Base-by-base conservation (phyloP, 35 echinoderm and acorn worm species). In the Lytechinus variegatus region DNA sequence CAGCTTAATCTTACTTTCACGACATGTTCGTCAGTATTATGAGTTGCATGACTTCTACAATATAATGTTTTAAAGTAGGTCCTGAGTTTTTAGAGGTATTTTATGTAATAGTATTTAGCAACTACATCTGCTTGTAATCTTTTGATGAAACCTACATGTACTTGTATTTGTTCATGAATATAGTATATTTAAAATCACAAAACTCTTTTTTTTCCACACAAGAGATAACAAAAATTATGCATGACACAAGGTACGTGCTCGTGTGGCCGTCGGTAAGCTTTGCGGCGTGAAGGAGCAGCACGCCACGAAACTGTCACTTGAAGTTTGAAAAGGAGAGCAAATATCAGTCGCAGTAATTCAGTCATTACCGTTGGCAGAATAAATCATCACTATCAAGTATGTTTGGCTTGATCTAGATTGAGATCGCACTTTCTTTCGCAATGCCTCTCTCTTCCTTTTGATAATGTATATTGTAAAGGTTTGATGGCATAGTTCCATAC, bases 301-400 rank as follows among this genome's bases (percentile, higher is more conserved):
- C 88, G 88, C 52, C 88, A 44, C 88, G 88, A 90, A 90, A 54
- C 88, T 90, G 88, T 90, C 88, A 90, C 88, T 90, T 90, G 29
- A 44, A 90, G 33, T 90, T 90, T 90, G 88, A 90, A 90, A 52
- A 10, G 27, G 52, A 52, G 52, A 10, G 88, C 52, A 90, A 90
- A 90, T 90, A 90, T 54, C 88, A 90, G 88, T 90, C 52, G 28
- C 88, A 90, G 88, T 79, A 90, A 90, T 90, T 90, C 28, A 44
- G 52, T 90, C 88, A 52, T 90, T 90, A 13, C 88, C 52, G 88
- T 13, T 44, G 28, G 27, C 88, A 52, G 88, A 52, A 90, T 90
- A 90, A 90, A 90, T 90, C 88, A 90, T 90, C 29, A 14, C 88
- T 44, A 90, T 90, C 29, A 90, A 90, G 88, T 90, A 90, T 90